Conservation (phyloP, 2,797 vertebrate species). For the Sphenodon punctatus region DNA sequence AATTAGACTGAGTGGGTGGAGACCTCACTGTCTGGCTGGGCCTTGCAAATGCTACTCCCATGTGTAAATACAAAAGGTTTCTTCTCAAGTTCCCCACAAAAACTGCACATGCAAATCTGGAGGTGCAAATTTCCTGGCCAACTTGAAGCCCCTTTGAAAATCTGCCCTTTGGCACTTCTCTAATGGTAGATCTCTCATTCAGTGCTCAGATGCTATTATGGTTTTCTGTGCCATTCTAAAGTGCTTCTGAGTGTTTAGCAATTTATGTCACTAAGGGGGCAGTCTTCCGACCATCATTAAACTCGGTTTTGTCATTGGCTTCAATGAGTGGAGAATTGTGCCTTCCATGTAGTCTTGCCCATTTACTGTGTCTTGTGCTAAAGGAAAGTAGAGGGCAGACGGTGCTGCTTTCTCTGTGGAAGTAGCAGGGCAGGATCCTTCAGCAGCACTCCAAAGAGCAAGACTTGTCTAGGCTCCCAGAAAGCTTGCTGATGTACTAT, state of each 20-base stretch:
- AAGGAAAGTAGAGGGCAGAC: background rate
- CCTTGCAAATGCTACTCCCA: background rate
- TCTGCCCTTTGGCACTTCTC: background rate
- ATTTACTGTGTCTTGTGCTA: background rate
- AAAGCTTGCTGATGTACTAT: background rate
- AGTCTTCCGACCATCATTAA: too few relatives aligned
- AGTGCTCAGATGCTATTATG: background rate
- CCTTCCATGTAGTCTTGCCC: too few relatives aligned
- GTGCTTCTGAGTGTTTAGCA: background rate
- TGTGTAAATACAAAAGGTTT: background rate
- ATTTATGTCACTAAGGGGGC: too few relatives aligned
- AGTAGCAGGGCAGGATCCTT: background rate
- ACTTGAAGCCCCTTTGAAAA: background rate
- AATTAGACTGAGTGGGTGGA: background rate
- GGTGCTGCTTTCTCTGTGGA: background rate
- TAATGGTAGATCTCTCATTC: too few relatives aligned
- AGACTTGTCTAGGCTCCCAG: background rate
- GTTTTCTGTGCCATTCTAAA: background rate
- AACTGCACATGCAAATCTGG: background rate
- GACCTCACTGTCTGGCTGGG: background rate
- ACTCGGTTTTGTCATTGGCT: too few relatives aligned
- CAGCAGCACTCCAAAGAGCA: background rate
- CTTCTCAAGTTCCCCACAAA: background rate
- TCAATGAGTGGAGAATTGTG: too few relatives aligned
- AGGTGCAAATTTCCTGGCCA: background rate